Evolutionary conservation across 1,140 invertebrate genomes (phyloP).

Genomic region (Rhopalosiphum maidis): DNA sequence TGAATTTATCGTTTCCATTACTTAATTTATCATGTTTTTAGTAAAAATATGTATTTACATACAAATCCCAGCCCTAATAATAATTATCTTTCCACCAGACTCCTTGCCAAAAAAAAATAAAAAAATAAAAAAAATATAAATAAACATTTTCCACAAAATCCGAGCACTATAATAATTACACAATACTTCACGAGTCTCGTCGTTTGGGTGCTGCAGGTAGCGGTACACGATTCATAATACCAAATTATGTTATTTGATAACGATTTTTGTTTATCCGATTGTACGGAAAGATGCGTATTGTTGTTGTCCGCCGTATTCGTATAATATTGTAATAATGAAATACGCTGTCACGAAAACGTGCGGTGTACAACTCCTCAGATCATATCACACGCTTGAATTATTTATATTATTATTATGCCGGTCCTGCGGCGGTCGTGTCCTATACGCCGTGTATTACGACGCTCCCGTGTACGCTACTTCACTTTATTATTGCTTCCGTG

Average conservation of each 20-base stretch:
- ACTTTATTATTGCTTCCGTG: background rate
- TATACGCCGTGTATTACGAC: too few relatives aligned
- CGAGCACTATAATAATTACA: background rate
- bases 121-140: too few relatives aligned
- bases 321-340: background rate
- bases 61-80: too few relatives aligned
- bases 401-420: background rate
- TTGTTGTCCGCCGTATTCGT: background rate
- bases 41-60: too few relatives aligned
- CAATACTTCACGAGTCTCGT: background rate
- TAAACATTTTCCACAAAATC: background rate
- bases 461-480: background rate
- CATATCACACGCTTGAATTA: background rate
- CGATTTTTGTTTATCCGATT: background rate
- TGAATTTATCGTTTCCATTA: too few relatives aligned
- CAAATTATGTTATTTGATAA: constrained; percentile 3
- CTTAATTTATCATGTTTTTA: too few relatives aligned
- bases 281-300: background rate
- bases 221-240: constrained; percentile 1
- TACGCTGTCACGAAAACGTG: background rate
- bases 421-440: background rate
- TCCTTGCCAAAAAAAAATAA: background rate
- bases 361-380: background rate
- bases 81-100: background rate
- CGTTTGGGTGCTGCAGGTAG: background rate